Base-by-base conservation (phyloP, 2,888 invertebrate species). In the Margaritifera margaritifera region DNA sequence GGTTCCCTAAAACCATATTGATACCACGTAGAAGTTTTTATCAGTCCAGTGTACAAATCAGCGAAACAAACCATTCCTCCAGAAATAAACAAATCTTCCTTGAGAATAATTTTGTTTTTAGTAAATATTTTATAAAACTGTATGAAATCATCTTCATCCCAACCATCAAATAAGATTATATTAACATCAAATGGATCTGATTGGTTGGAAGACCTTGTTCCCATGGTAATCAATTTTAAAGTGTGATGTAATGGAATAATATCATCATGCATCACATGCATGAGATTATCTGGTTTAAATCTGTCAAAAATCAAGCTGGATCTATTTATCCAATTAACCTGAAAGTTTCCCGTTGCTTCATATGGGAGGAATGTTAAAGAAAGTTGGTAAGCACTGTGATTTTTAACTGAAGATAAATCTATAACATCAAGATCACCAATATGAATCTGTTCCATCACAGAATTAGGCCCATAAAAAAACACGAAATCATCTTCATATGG, bases 1-100 rank as follows among this genome's bases (percentile, higher is more conserved):
- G n/a, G n/a, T n/a, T n/a, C n/a, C n/a, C n/a, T n/a, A n/a, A n/a
- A 92, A 3, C 92, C 92, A 86, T 91, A 92, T 62, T 92, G 90
- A 81, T 91, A 92, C 91, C 91, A 91, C 4, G 86, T 75, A 24
- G 90, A 90, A 31, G 82, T 72, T 70, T 85, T 85, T 19, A 84
- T 81, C 18, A 91, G 69, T n/a, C 91, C 91, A 11, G 90, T 81
- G 68, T 82, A 77, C 4, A 84, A 80, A 66, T 88, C 84, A 53
- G 80, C 66, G 79, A 92, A 91, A 77, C 91, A 91, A 52, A 82
- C 76, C 53, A 85, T 71, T 56, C 71, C 70, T 42, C 66, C 66
- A 24, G 51, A 66, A n/a, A 75, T 68, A 18, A 76, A 50, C n/a
- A 84, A 64, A 60, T 75, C 66, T 66, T 70, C 54, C 53, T 75